Evolutionary conservation across 2,888 invertebrate species (phyloP).

Genomic region (Molorchus minor): DNA sequence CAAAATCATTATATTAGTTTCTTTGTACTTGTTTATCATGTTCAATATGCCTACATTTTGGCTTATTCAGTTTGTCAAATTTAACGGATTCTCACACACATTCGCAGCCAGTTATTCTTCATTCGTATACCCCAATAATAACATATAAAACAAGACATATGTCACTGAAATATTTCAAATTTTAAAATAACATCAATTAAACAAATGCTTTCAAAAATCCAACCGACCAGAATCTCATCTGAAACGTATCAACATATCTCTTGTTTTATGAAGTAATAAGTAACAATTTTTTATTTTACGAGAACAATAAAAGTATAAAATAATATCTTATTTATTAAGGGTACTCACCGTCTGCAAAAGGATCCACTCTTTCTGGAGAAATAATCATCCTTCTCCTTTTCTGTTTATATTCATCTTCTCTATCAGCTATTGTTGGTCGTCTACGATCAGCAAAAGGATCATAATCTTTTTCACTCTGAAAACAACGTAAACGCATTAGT

Average conservation of each 20-base stretch:
- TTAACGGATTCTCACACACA: constrained; percentile 33
- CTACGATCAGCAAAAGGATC: constrained; percentile 95
- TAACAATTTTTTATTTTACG: background rate
- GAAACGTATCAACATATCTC: constrained; percentile 30
- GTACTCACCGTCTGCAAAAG: constrained; percentile 94
- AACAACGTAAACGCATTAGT: too few species aligned
- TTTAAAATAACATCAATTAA: background rate
- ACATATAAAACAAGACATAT: constrained; percentile 15
- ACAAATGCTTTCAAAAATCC: too few species aligned
- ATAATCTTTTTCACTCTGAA: constrained; percentile 87
- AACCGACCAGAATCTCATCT: too few species aligned
- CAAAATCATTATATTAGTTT: constrained; percentile 55
- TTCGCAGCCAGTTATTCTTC: constrained; percentile 33
- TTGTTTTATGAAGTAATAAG: constrained; percentile 20
- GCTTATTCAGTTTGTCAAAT: constrained; percentile 32
- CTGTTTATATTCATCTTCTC: constrained; percentile 96
- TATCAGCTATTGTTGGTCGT: constrained; percentile 91
- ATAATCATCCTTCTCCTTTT: constrained; percentile 90
- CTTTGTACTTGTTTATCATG: constrained; percentile 43
- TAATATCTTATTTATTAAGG: background rate
- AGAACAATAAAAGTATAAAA: background rate
- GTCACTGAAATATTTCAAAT: background rate
- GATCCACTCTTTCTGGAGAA: constrained; percentile 96
- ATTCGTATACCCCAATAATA: constrained; percentile 53
- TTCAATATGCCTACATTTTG: constrained; percentile 35